Evolutionary conservation across 2,797 vertebrate genomes (phyloP), one percentile per base, ranked within the genome.

Genomic region (Sebastes nivosus): DNA sequence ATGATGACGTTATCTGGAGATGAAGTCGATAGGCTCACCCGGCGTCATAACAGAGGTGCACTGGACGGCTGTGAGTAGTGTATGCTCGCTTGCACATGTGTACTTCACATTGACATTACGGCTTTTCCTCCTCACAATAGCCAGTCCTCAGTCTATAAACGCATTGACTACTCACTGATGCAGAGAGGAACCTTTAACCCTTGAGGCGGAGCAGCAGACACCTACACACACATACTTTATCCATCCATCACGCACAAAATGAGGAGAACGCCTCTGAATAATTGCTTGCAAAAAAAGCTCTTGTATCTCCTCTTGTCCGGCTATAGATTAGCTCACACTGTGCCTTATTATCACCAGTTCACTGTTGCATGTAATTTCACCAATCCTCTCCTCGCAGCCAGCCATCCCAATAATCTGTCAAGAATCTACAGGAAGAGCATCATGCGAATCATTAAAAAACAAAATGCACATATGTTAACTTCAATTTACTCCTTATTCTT

Each of bases 1-100:
- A 88, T 84, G 76, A 82, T 82, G 36, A 61, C 10, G 20, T 77
- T 79, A 70, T 78, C 63, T 34, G 13, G 8, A 73, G 46, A 80
- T 29, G 4, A 64, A 59, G 57, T 87, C 67, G 8, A 90, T 78
- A 66, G 1, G 16, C 42, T 66, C 50, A 61, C 64, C 69, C 24
- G 22, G 60, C 20, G 32, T 82, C 58, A 79, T 52, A 70, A 66
- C 63, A 72, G 29, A 71, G 24, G 25, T 25, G 10, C 8, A 38
- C 0, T 61, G 6, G 16, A 59, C 46, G 24, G n/a, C 9, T 22
- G 52, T 69, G 32, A 64, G 29, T 8, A 4, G 27, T 32, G 57
- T 1, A 32, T 72, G 13, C 60, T 20, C 64, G 3, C 1, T 12
- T 52, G 1, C 1, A 14, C 36, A 27, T 27, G 14, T 38, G 52